phyloP scores from a whole-genome alignment of 2,113 vertebrate genomes.

The Podarcis cretensis region DNA sequence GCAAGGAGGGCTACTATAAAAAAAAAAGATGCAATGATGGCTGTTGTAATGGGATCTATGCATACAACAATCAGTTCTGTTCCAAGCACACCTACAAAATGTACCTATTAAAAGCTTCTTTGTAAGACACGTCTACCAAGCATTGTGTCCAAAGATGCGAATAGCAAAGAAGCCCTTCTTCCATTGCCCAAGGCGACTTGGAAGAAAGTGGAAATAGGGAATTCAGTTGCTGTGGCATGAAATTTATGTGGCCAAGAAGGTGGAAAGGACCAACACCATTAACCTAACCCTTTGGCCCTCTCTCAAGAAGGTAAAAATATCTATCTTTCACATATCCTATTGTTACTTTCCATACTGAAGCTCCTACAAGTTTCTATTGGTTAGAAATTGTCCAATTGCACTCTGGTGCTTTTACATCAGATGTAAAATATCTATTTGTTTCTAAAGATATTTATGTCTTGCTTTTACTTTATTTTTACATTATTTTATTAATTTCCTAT shows the following conservation, averaged over 20 bases:
- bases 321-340: background rate
- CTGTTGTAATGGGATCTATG: background rate
- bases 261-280: background rate
- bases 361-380: background rate
- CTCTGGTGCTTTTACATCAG: background rate
- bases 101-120: constrained; percentile 1
- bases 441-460: background rate
- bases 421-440: background rate
- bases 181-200: background rate
- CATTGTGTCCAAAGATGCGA: background rate
- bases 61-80: background rate
- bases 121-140: background rate
- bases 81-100: constrained; percentile 1
- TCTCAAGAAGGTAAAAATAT: background rate
- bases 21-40: background rate
- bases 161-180: background rate
- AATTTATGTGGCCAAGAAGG: background rate
- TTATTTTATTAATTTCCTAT: background rate
- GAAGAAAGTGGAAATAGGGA: background rate
- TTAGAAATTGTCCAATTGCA: background rate
- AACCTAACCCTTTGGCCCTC: background rate
- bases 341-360: background rate
- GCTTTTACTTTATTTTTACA: background rate
- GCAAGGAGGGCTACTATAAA: background rate
- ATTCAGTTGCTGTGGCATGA: background rate